Conservation (phyloP, 1,140 invertebrate genomes). For the Frieseomelitta varia region DNA sequence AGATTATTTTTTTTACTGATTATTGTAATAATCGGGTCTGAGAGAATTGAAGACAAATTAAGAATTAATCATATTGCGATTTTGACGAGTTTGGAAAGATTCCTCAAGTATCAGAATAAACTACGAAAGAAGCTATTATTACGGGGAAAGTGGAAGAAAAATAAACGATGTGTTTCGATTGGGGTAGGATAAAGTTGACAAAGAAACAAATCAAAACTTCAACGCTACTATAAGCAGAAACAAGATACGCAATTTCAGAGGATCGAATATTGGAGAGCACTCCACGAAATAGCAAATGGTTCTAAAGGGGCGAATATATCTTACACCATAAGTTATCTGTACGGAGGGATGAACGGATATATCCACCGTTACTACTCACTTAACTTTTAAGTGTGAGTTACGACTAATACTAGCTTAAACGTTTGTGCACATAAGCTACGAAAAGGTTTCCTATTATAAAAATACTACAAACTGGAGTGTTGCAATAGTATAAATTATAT, state of each 20-base stretch:
- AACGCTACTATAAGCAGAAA: not conserved
- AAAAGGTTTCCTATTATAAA: not conserved
- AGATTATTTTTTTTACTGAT: not conserved
- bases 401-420: not conserved
- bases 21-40: too few relatives aligned
- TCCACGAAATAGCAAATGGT: not conserved
- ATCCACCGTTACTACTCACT: slow-evolving; percentile 14
- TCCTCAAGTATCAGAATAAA: not conserved
- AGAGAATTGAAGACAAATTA: too few relatives aligned
- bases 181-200: not conserved
- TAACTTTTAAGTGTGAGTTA: slow-evolving; percentile 7
- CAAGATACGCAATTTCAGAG: not conserved
- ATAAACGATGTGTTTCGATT: not conserved
- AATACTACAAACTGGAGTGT: not conserved
- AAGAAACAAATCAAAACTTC: not conserved
- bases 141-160: not conserved
- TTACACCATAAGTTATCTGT: slow-evolving; percentile 7
- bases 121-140: not conserved
- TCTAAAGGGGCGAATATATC: slow-evolving; percentile 15
- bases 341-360: slow-evolving; percentile 2
- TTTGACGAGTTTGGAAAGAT: not conserved
- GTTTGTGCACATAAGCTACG: not conserved
- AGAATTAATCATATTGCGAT: not conserved
- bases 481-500: not conserved
- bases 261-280: slow-evolving; percentile 6